Base-by-base conservation (phyloP, 2,797 vertebrate genomes). In the Hybognathus amarus region DNA sequence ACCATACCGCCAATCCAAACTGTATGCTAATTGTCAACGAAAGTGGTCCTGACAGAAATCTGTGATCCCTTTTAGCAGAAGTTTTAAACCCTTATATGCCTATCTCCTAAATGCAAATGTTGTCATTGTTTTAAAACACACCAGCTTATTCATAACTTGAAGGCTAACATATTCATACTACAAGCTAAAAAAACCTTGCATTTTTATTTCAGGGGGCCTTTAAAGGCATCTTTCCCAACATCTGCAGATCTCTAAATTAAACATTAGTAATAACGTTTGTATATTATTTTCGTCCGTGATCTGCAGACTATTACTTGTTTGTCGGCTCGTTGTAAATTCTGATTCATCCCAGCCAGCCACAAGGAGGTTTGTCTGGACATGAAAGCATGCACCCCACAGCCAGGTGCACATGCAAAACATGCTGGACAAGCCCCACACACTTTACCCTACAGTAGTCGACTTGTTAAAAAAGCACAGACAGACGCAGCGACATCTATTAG, bases 401-500 rank as follows among this genome's bases (percentile, higher is more conserved):
- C 86, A 90, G 86, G 45, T 88, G 74, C 79, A 88, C 52, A 89
- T 90, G 88, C 85, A 68, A 82, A 88, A 92, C 77, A 88, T 84
- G 52, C 79, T 59, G 22, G 42, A 69, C 67, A 74, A 75, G 52
- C 33, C 40, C 75, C 79, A 56, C 70, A 73, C 80, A 80, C 64
- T 70, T 66, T 71, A 17, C 42, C 20, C 24, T n/a, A 63, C 64
- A 78, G 71, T 56, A 67, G 70, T 82, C 45, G 17, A 56, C 71
- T 33, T 63, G 67, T 83, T 77, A 64, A 74, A 75, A 76, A n/a
- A 50, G 69, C 45, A 86, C 90, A 92, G 90, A 92, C 91, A 93
- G 89, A 91, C 90, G 85, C 88, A 91, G 86, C 80, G 86, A 87
- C 91, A 90, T 91, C 90, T 90, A 91, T 87, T 90, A 30, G 59